phyloP scores from a whole-genome alignment of 2,113 vertebrate species.

The Struthidea cinerea region DNA sequence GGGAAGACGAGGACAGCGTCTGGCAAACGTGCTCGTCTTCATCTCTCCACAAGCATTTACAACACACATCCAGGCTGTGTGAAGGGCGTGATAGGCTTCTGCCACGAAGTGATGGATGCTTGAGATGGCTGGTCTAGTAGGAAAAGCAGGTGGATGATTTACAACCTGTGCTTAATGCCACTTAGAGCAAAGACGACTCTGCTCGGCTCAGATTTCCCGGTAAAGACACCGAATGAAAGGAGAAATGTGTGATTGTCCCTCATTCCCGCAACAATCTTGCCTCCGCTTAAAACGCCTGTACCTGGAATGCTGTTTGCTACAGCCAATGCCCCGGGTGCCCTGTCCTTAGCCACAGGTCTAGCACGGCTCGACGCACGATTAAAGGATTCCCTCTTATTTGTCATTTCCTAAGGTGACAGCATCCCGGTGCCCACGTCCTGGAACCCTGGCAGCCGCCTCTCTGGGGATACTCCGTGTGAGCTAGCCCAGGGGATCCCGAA shows the following conservation, averaged over 20 bases:
- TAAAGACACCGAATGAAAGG: not conserved
- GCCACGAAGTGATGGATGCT: not conserved
- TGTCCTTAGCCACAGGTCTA: not conserved
- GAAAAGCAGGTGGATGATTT: not conserved
- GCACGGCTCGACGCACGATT: fast-evolving
- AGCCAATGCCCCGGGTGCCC: not conserved
- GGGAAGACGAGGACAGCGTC: not conserved
- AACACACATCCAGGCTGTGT: not conserved
- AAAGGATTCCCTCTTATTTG: not conserved
- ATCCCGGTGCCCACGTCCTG: fast-evolving
- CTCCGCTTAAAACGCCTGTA: not conserved
- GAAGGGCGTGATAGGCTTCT: not conserved
- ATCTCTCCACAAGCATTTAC: not conserved
- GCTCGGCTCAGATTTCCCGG: not conserved
- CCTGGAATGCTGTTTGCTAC: not conserved
- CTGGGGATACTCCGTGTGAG: not conserved
- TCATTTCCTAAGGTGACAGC: not conserved
- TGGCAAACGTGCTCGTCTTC: not conserved
- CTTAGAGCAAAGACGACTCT: not conserved
- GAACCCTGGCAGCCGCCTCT: not conserved
- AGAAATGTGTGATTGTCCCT: not conserved
- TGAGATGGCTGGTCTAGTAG: not conserved
- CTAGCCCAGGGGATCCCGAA: not conserved
- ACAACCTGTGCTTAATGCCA: not conserved
- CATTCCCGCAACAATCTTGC: not conserved